phyloP scores from a whole-genome alignment of 2,113 vertebrate genomes.

The Sebastes fasciatus region DNA sequence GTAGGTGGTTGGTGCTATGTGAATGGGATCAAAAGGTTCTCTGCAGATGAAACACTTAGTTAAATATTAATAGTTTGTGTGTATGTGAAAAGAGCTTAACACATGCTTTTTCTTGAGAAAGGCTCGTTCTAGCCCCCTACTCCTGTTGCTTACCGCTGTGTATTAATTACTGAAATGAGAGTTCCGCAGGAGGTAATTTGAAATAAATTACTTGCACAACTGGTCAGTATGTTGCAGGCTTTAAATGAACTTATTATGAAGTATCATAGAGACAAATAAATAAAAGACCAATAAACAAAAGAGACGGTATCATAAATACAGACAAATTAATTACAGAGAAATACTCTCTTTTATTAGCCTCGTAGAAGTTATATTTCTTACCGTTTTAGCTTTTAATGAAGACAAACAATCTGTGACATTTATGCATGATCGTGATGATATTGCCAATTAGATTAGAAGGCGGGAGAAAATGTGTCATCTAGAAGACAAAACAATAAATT shows the following conservation, averaged over 20 bases:
- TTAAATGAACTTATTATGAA: not conserved
- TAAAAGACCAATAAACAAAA: not conserved
- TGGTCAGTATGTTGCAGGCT: not conserved
- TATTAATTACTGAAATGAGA: not conserved
- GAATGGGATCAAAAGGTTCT: slow-evolving; percentile 23
- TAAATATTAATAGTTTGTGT: slow-evolving; percentile 5
- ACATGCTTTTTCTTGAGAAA: not conserved
- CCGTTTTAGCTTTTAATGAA: not conserved
- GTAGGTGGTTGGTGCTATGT: not conserved
- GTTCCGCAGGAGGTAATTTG: not conserved
- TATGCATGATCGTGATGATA: not conserved
- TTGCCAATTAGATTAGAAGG: not conserved
- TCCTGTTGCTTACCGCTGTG: not conserved
- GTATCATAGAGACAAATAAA: slow-evolving; percentile 2
- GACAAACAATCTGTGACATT: not conserved
- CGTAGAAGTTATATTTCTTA: not conserved
- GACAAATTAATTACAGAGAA: not conserved
- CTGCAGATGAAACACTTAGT: slow-evolving; percentile 6
- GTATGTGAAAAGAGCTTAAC: not conserved
- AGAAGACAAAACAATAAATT: not conserved
- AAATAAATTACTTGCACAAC: not conserved
- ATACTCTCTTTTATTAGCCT: not conserved
- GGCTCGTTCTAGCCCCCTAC: not conserved
- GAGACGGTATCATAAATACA: not conserved
- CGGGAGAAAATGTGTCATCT: not conserved